Conservation (phyloP, 2,797 vertebrate species). For the Onychomys arenicola region DNA sequence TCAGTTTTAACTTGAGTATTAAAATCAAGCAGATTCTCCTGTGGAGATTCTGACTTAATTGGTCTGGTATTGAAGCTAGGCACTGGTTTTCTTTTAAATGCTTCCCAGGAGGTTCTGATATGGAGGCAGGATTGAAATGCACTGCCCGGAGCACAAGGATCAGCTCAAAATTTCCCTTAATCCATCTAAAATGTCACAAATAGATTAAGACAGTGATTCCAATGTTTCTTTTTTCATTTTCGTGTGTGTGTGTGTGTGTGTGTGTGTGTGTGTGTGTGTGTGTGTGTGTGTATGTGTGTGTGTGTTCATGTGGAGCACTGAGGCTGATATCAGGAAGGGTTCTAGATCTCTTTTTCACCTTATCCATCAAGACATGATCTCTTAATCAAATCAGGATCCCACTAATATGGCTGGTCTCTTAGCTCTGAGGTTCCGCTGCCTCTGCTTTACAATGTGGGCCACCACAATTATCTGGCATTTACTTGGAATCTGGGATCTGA, state of each 20-base stretch:
- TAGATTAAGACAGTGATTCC: not conserved
- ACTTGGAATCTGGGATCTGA: not conserved
- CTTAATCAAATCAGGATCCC: not conserved
- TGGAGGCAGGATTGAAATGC: not conserved
- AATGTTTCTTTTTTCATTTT: not conserved
- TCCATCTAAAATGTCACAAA: slow-evolving; percentile 33
- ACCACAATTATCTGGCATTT: not conserved
- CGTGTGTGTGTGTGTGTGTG: not conserved
- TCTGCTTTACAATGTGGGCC: not conserved
- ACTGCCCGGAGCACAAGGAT: not conserved
- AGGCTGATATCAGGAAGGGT: not conserved
- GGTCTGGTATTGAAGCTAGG: not conserved
- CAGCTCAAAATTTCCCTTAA: slow-evolving; percentile 35
- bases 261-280: not conserved
- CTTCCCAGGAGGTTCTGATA: not conserved
- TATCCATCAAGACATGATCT: not conserved
- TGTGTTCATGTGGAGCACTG: not conserved
- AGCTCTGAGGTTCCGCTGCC: not conserved
- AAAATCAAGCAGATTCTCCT: not conserved
- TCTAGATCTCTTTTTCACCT: not conserved
- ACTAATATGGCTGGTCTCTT: not conserved
- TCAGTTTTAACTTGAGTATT: slow-evolving; percentile 37
- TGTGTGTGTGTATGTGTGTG: not conserved
- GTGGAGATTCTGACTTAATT: slow-evolving; percentile 44
- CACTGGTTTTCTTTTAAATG: not conserved